Conservation (phyloP, 2,113 vertebrate genomes). For the Anhinga rufa region DNA sequence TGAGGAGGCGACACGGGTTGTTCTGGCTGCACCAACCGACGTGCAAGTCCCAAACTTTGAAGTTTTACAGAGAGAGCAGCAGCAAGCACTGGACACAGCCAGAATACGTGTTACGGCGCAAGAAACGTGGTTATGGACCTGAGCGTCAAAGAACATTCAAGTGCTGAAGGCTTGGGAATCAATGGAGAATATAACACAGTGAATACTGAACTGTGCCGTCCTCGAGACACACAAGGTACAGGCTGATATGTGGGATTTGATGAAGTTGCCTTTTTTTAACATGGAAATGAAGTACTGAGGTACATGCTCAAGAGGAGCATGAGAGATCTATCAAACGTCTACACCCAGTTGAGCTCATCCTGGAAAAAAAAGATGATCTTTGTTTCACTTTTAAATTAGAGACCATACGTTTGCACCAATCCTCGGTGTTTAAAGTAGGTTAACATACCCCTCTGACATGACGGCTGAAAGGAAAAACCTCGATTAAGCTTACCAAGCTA, state of each 20-base stretch:
- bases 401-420: accelerated
- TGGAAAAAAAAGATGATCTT: neutral
- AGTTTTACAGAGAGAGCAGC: neutral
- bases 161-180: neutral
- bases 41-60: neutral
- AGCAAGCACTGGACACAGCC: neutral
- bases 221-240: neutral
- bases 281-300: neutral
- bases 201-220: neutral
- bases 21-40: neutral
- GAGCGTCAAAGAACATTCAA: neutral
- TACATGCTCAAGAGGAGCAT: neutral
- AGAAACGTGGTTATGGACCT: neutral
- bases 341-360: neutral
- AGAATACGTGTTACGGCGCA: neutral
- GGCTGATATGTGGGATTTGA: neutral
- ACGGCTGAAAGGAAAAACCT: neutral
- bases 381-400: neutral
- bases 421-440: too few relatives aligned
- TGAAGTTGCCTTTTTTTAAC: neutral
- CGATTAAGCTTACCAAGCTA: neutral
- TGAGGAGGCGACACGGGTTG: neutral
- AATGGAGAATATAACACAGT: neutral
- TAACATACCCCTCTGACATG: too few relatives aligned
- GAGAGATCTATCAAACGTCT: neutral